Evolutionary conservation across 2,113 vertebrate species (phyloP).

Genomic region (Sebastes schlegelii): DNA sequence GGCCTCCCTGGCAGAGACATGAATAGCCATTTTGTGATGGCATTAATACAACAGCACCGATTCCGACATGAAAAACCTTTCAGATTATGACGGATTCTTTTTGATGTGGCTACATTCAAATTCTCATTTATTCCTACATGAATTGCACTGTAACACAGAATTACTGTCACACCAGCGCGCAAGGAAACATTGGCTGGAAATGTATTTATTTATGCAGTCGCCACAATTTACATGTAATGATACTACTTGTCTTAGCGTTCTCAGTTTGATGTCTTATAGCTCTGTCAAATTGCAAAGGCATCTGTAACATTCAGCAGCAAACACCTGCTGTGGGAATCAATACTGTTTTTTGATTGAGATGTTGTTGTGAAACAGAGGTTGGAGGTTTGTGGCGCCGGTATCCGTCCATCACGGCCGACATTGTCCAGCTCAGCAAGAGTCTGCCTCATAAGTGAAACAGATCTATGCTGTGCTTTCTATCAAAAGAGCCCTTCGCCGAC

Average conservation of each 20-base stretch:
- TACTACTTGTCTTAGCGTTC: background rate
- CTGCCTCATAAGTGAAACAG: slow-evolving; percentile 3
- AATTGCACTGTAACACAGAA: slow-evolving; percentile 39
- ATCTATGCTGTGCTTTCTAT: slow-evolving; percentile 9
- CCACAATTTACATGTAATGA: slow-evolving; percentile 34
- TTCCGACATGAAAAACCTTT: slow-evolving; percentile 51
- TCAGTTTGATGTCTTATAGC: background rate
- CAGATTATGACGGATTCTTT: slow-evolving; percentile 59
- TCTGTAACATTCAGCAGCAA: background rate
- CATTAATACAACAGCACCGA: slow-evolving; percentile 52
- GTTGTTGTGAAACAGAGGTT: slow-evolving; percentile 4
- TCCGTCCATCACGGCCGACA: background rate
- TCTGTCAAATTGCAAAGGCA: background rate
- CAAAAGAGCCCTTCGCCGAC: background rate
- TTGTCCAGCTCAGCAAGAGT: background rate
- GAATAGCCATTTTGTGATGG: slow-evolving; percentile 65
- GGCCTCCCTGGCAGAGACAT: slow-evolving; percentile 54
- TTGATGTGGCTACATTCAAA: slow-evolving; percentile 50
- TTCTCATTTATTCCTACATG: slow-evolving; percentile 38
- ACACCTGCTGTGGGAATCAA: background rate
- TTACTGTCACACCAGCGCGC: slow-evolving; percentile 33
- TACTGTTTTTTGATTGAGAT: slow-evolving; percentile 14
- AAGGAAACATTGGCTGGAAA: slow-evolving; percentile 41
- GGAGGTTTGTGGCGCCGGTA: background rate
- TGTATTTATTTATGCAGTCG: slow-evolving; percentile 35